phyloP scores from a whole-genome alignment of 2,113 vertebrate species.

The Chloropsis cyanopogon region DNA sequence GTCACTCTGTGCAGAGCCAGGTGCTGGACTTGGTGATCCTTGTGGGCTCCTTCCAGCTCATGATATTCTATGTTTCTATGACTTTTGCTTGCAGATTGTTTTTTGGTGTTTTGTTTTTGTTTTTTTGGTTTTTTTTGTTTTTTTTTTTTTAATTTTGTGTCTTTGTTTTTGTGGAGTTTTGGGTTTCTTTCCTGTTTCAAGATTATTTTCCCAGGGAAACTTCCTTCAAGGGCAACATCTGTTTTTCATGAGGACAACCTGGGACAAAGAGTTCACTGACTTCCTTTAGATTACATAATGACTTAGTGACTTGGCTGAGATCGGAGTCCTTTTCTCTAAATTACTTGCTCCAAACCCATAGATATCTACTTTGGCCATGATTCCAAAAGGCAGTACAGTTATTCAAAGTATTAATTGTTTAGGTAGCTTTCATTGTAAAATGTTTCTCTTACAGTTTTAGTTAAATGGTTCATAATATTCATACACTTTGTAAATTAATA shows the following conservation, averaged over 20 bases:
- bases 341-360: not conserved
- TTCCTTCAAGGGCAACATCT: constrained; percentile 38
- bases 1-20: no score
- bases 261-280: constrained; percentile 22
- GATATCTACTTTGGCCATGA: not conserved
- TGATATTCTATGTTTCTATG: not conserved
- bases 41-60: not conserved
- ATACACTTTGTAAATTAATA: not conserved
- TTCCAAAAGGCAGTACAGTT: not conserved
- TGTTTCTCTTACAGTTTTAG: not conserved
- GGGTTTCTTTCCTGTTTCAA: not conserved
- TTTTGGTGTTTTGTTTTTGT: not conserved
- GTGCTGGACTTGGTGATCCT: not conserved
- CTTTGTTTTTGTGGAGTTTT: not conserved
- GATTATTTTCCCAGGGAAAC: constrained; percentile 29
- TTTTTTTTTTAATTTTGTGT: not conserved
- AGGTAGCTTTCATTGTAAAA: not conserved
- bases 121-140: not conserved
- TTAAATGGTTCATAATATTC: not conserved
- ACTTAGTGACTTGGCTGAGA: not conserved
- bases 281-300: constrained; percentile 22
- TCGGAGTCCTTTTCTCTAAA: not conserved
- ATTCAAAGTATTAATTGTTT: not conserved
- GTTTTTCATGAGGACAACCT: constrained; percentile 10
- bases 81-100: not conserved